These are phyloP conservation scores for Bactericera cockerelli DNA, from an alignment of 1,140 invertebrate species.

Conservation along the genomic window DNA sequence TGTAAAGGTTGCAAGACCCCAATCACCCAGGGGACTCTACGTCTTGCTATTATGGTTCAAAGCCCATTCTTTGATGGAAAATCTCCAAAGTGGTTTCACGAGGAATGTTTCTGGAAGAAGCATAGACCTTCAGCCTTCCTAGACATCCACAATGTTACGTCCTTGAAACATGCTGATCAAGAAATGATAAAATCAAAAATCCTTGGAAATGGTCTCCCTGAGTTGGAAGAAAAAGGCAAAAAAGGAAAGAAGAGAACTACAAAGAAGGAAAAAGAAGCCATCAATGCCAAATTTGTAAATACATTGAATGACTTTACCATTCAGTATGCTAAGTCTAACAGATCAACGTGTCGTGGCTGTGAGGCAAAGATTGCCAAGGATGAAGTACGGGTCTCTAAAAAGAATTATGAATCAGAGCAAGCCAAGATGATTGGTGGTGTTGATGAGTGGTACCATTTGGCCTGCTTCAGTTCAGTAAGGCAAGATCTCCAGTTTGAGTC, in stretches of 20 bases:
- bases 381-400: conserved; percentile 67
- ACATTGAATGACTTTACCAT: conserved; percentile 50
- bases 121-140: conserved; percentile 50
- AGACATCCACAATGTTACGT: conserved; percentile 75
- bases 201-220: conserved; percentile 31
- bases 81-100: conserved; percentile 77
- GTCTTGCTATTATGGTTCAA: conserved; percentile 74
- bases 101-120: conserved; percentile 74
- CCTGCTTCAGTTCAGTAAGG: conserved; percentile 74
- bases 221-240: conserved; percentile 32
- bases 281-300: conserved; percentile 17
- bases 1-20: conserved; percentile 70
- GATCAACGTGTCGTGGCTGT: conserved; percentile 68
- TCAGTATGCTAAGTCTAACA: conserved; percentile 78
- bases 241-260: conserved; percentile 31
- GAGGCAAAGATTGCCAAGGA: conserved; percentile 71
- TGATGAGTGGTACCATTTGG: conserved; percentile 78
- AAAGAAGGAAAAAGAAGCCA: conserved; percentile 27
- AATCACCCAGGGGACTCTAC: conserved; percentile 56
- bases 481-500: conserved; percentile 59
- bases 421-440: conserved; percentile 63
- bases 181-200: conserved; percentile 59
- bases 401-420: conserved; percentile 67
- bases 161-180: conserved; percentile 73
- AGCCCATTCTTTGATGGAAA: conserved; percentile 84